Conservation (phyloP, 2,113 vertebrate species). For the Podiceps cristatus region DNA sequence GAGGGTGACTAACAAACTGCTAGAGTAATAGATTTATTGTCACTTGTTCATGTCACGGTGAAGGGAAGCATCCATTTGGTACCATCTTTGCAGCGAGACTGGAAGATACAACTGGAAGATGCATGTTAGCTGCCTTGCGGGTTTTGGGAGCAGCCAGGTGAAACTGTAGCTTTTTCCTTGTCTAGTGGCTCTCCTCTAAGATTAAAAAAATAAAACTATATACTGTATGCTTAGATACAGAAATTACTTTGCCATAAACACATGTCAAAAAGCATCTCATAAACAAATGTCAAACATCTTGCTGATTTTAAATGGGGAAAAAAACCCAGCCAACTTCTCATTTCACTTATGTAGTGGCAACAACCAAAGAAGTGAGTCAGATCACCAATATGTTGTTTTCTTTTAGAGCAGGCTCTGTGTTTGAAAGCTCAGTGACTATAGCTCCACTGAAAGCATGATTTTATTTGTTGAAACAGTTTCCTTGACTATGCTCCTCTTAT, state of each 20-base stretch:
- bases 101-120: neutral
- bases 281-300: neutral
- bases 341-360: constrained; percentile 3
- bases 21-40: neutral
- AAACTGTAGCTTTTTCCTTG: neutral
- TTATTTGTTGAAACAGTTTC: neutral
- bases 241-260: neutral
- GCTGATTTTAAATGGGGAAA: neutral
- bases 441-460: neutral
- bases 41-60: neutral
- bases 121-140: rapidly evolving
- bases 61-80: neutral
- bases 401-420: constrained; percentile 12
- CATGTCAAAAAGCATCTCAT: neutral
- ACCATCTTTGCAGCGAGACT: neutral
- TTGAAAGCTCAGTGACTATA: constrained; percentile 34
- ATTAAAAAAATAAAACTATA: neutral
- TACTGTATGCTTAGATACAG: neutral
- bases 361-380: constrained; percentile 55
- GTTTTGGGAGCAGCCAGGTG: neutral
- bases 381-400: constrained; percentile 64
- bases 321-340: neutral
- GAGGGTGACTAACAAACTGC: neutral
- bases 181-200: neutral
- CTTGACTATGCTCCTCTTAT: neutral